Conservation (phyloP, 2,113 vertebrate species). For the Patagioenas fasciata region DNA sequence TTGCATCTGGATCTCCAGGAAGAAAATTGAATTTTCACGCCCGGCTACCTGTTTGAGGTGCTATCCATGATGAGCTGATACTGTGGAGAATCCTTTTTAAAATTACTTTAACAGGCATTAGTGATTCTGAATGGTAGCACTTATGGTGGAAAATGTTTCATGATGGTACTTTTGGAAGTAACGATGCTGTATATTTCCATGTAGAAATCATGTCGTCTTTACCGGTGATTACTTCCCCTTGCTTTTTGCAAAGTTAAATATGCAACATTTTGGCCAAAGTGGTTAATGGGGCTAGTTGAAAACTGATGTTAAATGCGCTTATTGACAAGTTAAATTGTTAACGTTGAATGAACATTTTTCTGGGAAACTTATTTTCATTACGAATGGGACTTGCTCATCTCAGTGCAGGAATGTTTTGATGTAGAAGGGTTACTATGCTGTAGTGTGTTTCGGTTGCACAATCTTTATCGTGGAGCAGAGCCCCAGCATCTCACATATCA, state of each 20-base stretch:
- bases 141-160: constrained; percentile 3
- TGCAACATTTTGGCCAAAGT: neutral
- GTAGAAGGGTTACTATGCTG: too few species aligned
- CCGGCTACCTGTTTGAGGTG: neutral
- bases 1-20: neutral
- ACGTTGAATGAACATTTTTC: neutral
- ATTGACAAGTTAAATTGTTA: neutral
- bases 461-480: too few species aligned
- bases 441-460: too few species aligned
- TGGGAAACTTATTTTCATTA: neutral
- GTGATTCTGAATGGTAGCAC: neutral
- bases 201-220: neutral
- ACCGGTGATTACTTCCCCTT: neutral
- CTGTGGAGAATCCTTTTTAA: neutral
- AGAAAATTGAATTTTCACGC: constrained; percentile 1
- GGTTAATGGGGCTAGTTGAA: neutral
- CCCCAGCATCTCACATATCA: too few species aligned
- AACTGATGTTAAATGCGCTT: neutral
- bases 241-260: neutral
- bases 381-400: neutral
- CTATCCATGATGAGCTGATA: neutral
- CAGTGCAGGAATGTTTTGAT: neutral
- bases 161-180: neutral
- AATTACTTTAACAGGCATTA: constrained; percentile 12
- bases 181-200: neutral